These are phyloP conservation scores for Callyntrura sp. DNA, from an alignment of 2,888 invertebrate genomes.

Conservation along the genomic window DNA sequence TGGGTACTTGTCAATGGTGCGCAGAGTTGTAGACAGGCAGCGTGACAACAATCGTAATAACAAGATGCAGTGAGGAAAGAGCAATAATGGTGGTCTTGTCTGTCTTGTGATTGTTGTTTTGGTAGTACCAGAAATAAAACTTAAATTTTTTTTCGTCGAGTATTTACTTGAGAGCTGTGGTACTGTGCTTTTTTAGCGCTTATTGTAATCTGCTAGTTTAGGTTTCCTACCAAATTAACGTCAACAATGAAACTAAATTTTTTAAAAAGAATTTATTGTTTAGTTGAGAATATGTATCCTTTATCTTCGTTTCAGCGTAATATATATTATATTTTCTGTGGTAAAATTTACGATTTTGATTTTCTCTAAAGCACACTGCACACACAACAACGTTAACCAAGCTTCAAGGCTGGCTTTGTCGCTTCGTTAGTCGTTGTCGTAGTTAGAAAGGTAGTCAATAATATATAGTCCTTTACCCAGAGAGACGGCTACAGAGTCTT, in stretches of 20 bases:
- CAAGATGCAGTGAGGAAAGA: slow-evolving; percentile 3
- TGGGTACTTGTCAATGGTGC: slow-evolving; percentile 1
- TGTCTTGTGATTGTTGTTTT: slow-evolving; percentile 24
- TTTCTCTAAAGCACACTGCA: slow-evolving; percentile 8
- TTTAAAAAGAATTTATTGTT: not conserved
- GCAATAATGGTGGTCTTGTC: slow-evolving; percentile 33
- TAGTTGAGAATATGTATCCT: not conserved
- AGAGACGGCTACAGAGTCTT: not conserved
- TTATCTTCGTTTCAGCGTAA: slow-evolving; percentile 1
- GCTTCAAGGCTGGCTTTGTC: slow-evolving; percentile 65
- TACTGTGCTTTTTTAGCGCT: not conserved
- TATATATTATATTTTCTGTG: slow-evolving; percentile 36
- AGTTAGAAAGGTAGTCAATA: not conserved
- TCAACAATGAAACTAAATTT: slow-evolving; percentile 20
- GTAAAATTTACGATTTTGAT: slow-evolving; percentile 67
- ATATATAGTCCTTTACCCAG: slow-evolving; percentile 12
- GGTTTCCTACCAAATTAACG: slow-evolving; percentile 49
- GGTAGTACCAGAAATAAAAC: slow-evolving; percentile 30
- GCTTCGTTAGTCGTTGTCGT: slow-evolving; percentile 40
- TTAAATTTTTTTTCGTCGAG: not conserved
- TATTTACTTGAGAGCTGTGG: not conserved
- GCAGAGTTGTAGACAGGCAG: not conserved
- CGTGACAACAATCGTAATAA: slow-evolving; percentile 34
- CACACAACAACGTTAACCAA: not conserved
- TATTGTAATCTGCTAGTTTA: slow-evolving; percentile 2